Base-by-base conservation (phyloP, 2,888 invertebrate genomes). In the Tridacna gigas region DNA sequence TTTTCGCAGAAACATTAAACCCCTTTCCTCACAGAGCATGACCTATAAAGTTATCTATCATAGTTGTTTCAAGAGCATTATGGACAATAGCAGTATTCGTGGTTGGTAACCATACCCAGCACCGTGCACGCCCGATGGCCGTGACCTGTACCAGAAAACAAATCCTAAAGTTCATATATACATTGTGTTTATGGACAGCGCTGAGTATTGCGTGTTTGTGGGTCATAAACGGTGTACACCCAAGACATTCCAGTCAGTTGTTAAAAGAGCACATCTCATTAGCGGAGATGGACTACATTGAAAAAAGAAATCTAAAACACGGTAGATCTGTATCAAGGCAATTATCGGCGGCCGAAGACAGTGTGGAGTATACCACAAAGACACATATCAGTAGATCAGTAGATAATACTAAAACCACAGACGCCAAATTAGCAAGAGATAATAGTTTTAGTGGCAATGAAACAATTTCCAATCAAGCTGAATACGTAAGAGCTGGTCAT, bases 201-300 rank as follows among this genome's bases (percentile, higher is more conserved):
- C 12, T 75, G 15, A 63, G 63, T 18, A 20, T 63, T 28, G 63
- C 61, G 28, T 75, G 45, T 47, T 25, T 61, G 47, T 75, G 75
- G 47, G 15, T 45, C 28, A 75, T 75, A 25, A 75, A 65, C 48
- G 63, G 75, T 37, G 18, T 45, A 45, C 18, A n/a, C 20, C 47
- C 22, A 4, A 22, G 47, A 71, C 3, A 22, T 51, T 51, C 51
- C 11, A 71, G 51, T 20, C 25, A 71, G 22, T 12, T 18, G 47
- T 47, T 51, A 15, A 47, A 71, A 71, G 47, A 51, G 18, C 22
- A 20, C 25, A 0, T 12, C 22, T 25, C 71, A 51, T 13, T n/a
- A 71, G 51, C 18, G 22, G 25, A 51, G n/a, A 51, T 26, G 22
- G 15, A 71, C 51, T 12, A 45, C 22, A 51, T 3, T 11, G 26